Base-by-base conservation (phyloP, 1,140 invertebrate genomes). In the Trichonephila clavipes region DNA sequence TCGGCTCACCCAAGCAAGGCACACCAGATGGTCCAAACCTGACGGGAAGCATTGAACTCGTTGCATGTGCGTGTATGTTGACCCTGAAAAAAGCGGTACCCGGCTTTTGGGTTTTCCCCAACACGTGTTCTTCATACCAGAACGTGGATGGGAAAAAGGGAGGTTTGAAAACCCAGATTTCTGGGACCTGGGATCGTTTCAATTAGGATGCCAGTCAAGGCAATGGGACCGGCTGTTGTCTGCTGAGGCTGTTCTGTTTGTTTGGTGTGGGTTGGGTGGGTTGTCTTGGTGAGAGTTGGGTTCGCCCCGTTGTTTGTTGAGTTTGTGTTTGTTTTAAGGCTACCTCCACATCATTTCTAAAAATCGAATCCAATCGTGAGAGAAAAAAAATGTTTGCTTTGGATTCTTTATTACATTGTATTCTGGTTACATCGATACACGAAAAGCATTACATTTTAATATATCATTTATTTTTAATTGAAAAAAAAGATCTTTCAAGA, bases 71-170 rank as follows among this genome's bases (percentile, higher is more conserved):
- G 59, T 62, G 85, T 59, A 3, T n/a, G 14, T 28, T 61, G 59
- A 62, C 58, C 58, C 58, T 34, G 58, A n/a, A 21, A 28, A 58
- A 87, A 87, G 85, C 85, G 61, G 82, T 85, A 58, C 51, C 82
- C 44, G 51, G 51, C n/a, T 59, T 8, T 85, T 85, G 61, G 85
- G 85, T 87, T 87, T 87, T 87, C 61, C 85, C 85, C 85, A 62
- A 6, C 85, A 85, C 85, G 85, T 87, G 58, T 12, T 62, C 58
- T 61, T 64, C 24, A 34, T 87, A 62, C 61, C 85, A 62, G 85
- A 85, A 28, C 66, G 21, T 14, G 2, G 44, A 24, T 85, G 82
- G 51, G 69, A 40, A 40, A 77, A 40, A 28, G 16, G 72, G 72
- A 77, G 72, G 72, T 51, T 82, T 51, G 14, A 82, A 82, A 40